phyloP scores from a whole-genome alignment of 2,888 invertebrate species.

The Nysson spinosus region DNA sequence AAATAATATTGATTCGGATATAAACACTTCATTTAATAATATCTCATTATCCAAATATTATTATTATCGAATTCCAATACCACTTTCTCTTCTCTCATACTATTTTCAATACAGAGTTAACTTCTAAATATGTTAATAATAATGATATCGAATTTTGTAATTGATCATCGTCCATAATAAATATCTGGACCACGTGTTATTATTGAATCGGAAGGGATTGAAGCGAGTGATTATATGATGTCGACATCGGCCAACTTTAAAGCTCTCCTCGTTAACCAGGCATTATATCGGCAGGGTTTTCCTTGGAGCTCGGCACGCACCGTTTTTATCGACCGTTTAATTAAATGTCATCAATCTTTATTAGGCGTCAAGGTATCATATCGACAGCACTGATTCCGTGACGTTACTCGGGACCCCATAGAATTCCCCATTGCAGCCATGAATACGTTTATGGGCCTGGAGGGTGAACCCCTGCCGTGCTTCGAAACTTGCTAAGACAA shows the following conservation, averaged over 20 bases:
- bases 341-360: conserved; percentile 76
- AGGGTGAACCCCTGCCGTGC: conserved; percentile 52
- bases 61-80: too few relatives aligned
- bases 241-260: conserved; percentile 51
- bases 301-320: conserved; percentile 31
- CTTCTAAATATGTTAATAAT: too few relatives aligned
- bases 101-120: too few relatives aligned
- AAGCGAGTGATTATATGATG: conserved; percentile 21
- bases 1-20: too few relatives aligned
- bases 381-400: conserved; percentile 73
- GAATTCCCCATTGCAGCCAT: conserved; percentile 57
- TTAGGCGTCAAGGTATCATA: conserved; percentile 71
- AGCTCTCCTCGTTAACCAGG: conserved; percentile 45
- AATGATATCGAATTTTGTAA: too few relatives aligned
- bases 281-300: conserved; percentile 31
- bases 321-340: conserved; percentile 69
- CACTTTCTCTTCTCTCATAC: too few relatives aligned
- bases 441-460: conserved; percentile 70
- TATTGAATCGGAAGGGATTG: too few relatives aligned
- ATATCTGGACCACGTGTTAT: too few relatives aligned
- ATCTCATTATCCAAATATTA: too few relatives aligned
- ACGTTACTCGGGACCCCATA: conserved; percentile 64
- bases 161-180: too few relatives aligned
- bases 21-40: too few relatives aligned
- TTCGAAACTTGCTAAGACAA: conserved; percentile 61